Base-by-base conservation (phyloP, 2,797 vertebrate genomes). In the Triplophysa bombifrons region DNA sequence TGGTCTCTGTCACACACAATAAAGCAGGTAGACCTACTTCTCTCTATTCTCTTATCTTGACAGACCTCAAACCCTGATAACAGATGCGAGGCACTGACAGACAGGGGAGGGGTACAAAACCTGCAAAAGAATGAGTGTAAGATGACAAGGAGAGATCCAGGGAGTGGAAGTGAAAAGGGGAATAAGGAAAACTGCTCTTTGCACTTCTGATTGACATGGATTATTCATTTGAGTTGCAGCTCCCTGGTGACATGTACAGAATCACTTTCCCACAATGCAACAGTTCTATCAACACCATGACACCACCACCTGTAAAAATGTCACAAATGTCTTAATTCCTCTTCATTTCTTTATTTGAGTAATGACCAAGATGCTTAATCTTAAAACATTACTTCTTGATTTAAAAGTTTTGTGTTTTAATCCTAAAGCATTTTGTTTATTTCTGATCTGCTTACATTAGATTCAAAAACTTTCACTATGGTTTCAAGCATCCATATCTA, bases 211-310 rank as follows among this genome's bases (percentile, higher is more conserved):
- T 76, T 65, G 78, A 78, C 70, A 82, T 74, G 60, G 77, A 70
- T 83, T 84, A 83, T 82, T 82, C 58, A 81, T 82, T 65, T 75
- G 66, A 51, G 73, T 55, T 69, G 74, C 56, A 79, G 72, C 75
- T 63, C 77, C 55, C 55, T 44, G n/a, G 50, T 66, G 64, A 38
- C 63, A 50, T 70, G 63, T 74, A 44, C 64, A 38, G 73, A 76
- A 70, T 75, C 17, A 27, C 20, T 16, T 19, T 56, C 63, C 38
- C 61, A 67, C 61, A 72, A 66, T 60, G 46, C 73, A 66, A 70
- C 82, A 78, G 41, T 74, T 30, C 56, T n/a, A 19, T 17, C 66
- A 60, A 20, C 44, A 68, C 41, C 20, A 25, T n/a, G 44, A 2
- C n/a, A 60, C 11, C 22, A 60, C 13, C 4, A 27, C 12, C 12